Base-by-base conservation (phyloP, 2,888 invertebrate genomes). In the Stictocephala bisonia region DNA sequence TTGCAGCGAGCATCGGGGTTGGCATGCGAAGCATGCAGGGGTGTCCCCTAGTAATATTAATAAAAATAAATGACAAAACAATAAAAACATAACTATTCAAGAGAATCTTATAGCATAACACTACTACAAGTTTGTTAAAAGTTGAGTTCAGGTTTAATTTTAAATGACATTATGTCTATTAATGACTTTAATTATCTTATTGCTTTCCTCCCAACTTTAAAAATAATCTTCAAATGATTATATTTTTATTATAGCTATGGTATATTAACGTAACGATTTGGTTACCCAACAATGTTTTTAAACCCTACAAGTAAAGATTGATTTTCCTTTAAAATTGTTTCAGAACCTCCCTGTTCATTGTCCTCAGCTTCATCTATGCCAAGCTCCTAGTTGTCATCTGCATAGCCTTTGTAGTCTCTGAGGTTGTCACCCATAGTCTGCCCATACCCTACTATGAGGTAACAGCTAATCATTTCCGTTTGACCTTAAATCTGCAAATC, bases 281-380 rank as follows among this genome's bases (percentile, higher is more conserved):
- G 11, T 11, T 35, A 11, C 40, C 40, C 40, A 35, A 35, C 40
- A 35, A 35, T 35, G 9, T 35, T 35, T 35, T 35, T 11, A 44
- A 44, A 6, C 20, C 4, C 15, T 44, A 44, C 15, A 44, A 6
- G n/a, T n/a, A n/a, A n/a, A n/a, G 7, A 18, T 7, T 44, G 15
- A 15, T 20, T 44, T 6, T 48, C n/a, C 22, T n/a, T n/a, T n/a
- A n/a, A n/a, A n/a, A n/a, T 29, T 70, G 81, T 89, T 89, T 78
- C 91, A 96, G 96, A 89, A 96, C 96, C 80, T 95, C 95, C 81
- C 88, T 95, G 81, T 96, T 96, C 88, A 96, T 96, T 86, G 94
- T 96, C 85, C 93, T 96, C 88, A 97, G 97, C 86, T 94, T 96
- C 87, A 93, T 97, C 83, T 97, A 97, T 87, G 96, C 96, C 82